Evolutionary conservation across 2,888 invertebrate genomes (phyloP), one percentile per base, ranked within the genome.

Genomic region (Dasypogon diadema): DNA sequence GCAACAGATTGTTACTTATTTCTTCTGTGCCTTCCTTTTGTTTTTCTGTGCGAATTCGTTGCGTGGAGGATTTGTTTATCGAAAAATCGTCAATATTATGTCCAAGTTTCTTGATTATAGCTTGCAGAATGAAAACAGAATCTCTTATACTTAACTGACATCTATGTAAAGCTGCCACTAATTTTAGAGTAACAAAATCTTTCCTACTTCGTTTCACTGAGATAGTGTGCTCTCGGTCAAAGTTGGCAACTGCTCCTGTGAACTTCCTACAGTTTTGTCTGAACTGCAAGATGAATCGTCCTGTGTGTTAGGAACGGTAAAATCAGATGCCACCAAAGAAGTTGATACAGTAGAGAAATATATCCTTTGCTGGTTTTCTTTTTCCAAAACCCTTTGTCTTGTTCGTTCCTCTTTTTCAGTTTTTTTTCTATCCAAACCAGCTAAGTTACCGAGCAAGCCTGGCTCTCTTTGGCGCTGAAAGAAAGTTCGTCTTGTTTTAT

Each of bases 11-110:
- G 79, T 80, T 80, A 79, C 54, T 79, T 79, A 46, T 78, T 76
- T 55, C 72, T 82, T 82, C 81, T 21, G 82, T 80, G 70, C 82
- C 68, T 24, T 82, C 76, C 70, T 82, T 82, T 77, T 83, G 80
- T 80, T 14, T 70, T 51, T 51, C 54, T 18, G 65, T 75, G 18
- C 78, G 80, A 77, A 81, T 79, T 56, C 80, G 65, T 79, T 82
- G 81, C 80, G 82, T 81, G 14, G 80, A 80, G 18, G 80, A 80
- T 70, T 81, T 81, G 75, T 77, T 81, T 70, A 82, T 81, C 8
- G 80, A 76, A 77, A 80, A 83, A 54, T 82, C 80, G 68, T 81
- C 81, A 77, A 14, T 56, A 56, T 75, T 81, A 68, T 51, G 78
- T 16, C 77, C 79, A 37, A 81, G 77, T 68, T 79, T 81, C 77